Evolutionary conservation across 2,113 vertebrate genomes (phyloP).

Genomic region (Tiliqua scincoides): DNA sequence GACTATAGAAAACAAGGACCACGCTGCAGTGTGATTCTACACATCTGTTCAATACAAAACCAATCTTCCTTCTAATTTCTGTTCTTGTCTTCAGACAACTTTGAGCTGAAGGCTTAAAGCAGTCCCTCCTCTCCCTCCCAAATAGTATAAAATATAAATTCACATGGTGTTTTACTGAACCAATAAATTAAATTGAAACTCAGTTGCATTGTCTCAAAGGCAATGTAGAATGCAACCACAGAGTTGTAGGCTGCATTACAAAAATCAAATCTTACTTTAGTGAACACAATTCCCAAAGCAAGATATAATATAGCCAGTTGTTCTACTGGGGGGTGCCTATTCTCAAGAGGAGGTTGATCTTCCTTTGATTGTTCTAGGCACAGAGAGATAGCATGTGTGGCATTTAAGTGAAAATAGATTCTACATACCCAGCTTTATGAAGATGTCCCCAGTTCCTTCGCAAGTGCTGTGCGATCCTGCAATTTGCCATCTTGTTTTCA

Average conservation of each 20-base stretch:
- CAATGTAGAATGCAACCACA: neutral
- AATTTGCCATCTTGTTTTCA: neutral
- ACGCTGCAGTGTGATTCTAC: neutral
- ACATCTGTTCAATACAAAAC: neutral
- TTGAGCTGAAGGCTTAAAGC: neutral
- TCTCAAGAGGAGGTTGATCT: neutral
- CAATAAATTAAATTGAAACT: neutral
- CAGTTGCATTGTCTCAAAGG: neutral
- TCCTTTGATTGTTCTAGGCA: neutral
- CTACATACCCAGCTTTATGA: slow-evolving; percentile 57
- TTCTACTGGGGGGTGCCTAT: neutral
- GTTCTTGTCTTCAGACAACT: neutral
- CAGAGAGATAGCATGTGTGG: neutral
- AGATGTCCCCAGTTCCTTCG: neutral
- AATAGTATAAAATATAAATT: neutral
- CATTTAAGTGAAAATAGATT: slow-evolving; percentile 2
- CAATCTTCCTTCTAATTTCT: slow-evolving; percentile 6
- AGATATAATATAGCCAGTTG: neutral
- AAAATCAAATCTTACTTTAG: neutral
- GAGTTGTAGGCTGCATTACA: neutral
- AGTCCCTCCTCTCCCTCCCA: neutral
- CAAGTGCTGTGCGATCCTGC: slow-evolving; percentile 19
- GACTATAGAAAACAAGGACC: neutral
- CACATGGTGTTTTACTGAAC: slow-evolving; percentile 11
- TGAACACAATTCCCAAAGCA: neutral